phyloP scores from a whole-genome alignment of 2,113 vertebrate species.

The Gracilinanus agilis region DNA sequence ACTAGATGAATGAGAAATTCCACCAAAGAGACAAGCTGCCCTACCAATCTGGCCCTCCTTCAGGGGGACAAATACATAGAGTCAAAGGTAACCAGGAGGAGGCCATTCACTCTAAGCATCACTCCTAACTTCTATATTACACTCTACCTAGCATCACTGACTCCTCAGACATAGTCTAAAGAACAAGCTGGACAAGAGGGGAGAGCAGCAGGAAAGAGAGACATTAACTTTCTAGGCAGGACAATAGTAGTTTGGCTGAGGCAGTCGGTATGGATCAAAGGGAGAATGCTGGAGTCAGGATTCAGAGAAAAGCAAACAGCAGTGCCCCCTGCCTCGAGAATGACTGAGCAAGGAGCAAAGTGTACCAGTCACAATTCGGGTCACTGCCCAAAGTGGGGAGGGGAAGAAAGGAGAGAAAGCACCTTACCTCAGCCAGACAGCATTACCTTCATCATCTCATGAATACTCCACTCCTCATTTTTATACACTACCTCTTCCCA shows the following conservation, averaged over 20 bases:
- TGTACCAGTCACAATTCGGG: conserved; percentile 79
- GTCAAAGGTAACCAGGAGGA: neutral
- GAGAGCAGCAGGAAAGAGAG: conserved; percentile 32
- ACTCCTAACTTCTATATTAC: neutral
- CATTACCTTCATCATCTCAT: conserved; percentile 22
- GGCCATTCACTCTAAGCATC: neutral
- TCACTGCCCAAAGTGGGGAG: conserved; percentile 76
- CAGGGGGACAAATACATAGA: neutral
- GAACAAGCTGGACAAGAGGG: neutral
- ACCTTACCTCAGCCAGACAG: neutral
- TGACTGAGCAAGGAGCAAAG: conserved; percentile 79
- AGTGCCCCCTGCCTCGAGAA: conserved; percentile 75
- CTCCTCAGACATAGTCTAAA: conserved; percentile 11
- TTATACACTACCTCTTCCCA: conserved; percentile 40
- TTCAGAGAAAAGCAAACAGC: conserved; percentile 85
- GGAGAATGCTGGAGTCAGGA: conserved; percentile 81
- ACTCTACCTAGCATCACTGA: neutral
- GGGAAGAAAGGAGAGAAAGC: conserved; percentile 35
- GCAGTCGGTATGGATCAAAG: conserved; percentile 84
- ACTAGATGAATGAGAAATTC: conserved; percentile 27
- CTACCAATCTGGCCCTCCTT: neutral
- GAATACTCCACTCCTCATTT: neutral
- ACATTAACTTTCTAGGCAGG: conserved; percentile 76
- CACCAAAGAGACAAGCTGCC: conserved; percentile 7
- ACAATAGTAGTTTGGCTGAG: conserved; percentile 72